Conservation (phyloP, 2,888 invertebrate species). For the Rhingia campestris region DNA sequence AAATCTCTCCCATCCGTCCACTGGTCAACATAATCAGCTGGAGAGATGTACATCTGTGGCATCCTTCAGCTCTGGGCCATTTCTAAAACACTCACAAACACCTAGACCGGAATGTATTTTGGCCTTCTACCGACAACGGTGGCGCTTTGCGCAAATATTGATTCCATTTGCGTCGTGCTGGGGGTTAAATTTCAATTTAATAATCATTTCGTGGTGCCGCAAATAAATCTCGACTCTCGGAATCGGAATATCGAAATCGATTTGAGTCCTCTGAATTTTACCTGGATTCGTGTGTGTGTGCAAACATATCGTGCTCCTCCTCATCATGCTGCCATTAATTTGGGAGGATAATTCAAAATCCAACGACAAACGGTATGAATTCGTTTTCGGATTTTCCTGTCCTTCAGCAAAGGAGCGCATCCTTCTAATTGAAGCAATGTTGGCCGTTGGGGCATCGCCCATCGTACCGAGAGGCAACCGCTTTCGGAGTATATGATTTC, state of each 20-base stretch:
- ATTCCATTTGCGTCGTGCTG: slow-evolving; percentile 37
- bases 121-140: slow-evolving; percentile 8
- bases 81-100: slow-evolving; percentile 12
- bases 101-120: slow-evolving; percentile 35
- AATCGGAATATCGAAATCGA: slow-evolving; percentile 50
- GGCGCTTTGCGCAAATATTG: slow-evolving; percentile 48
- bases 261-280: slow-evolving; percentile 24
- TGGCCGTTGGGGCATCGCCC: neutral
- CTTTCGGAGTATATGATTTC: slow-evolving; percentile 58
- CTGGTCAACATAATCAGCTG: slow-evolving; percentile 49
- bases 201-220: slow-evolving; percentile 70
- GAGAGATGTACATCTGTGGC: slow-evolving; percentile 12
- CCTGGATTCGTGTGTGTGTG: slow-evolving; percentile 37
- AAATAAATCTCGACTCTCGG: slow-evolving; percentile 59
- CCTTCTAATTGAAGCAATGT: slow-evolving; percentile 45
- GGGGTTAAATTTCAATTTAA: slow-evolving; percentile 66
- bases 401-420: slow-evolving; percentile 4
- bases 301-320: slow-evolving; percentile 8
- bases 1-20: slow-evolving; percentile 37
- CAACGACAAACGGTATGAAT: slow-evolving; percentile 47
- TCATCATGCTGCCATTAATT: too few species aligned
- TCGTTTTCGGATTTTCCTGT: slow-evolving; percentile 38
- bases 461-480: slow-evolving; percentile 3
- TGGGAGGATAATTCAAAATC: slow-evolving; percentile 27
- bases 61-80: slow-evolving; percentile 7